Evolutionary conservation across 2,797 vertebrate species (phyloP), one percentile per base, ranked within the genome.

Genomic region (Hyperoplus lanceolatus): DNA sequence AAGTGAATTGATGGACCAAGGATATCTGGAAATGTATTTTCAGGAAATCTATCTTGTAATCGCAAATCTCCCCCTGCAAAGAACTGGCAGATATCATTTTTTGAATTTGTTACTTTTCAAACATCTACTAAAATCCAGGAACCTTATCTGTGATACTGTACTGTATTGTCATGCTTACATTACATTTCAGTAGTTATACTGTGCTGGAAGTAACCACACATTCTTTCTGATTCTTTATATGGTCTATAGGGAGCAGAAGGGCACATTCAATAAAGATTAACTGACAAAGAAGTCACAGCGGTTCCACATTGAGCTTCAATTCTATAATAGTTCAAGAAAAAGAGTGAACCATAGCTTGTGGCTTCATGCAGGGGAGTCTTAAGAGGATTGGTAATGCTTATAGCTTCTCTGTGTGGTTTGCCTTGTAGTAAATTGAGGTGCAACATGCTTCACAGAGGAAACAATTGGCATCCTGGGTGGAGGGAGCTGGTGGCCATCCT

Each of bases 331-430:
- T 29, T 29, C 29, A 29, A 29, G 2, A 29, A 29, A 76, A 61
- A 69, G 55, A 80, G 73, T 58, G 57, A 55, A 51, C 16, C 11
- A 29, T 41, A 43, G 49, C 74, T 46, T 48, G 67, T 63, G 41
- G 49, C 63, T 62, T 62, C 39, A 41, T 60, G 66, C 61, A 57
- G 76, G 42, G 68, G 55, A 77, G 55, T 18, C 12, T 67, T 56
- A 83, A 82, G 62, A 79, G 84, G 71, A 82, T 65, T 83, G 76
- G 70, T 78, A 48, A 70, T 68, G 43, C 43, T 73, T 29, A 29
- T 29, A n/a, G 59, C 54, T 16, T 36, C 86, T 76, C 18, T 36
- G 56, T 62, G 71, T 66, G 54, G 45, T 42, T 55, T 50, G 70
- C 62, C 41, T 51, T 50, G 29, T 53, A 75, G 66, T 53, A 67